Base-by-base conservation (phyloP, 2,113 vertebrate genomes). In the Channa maculata region DNA sequence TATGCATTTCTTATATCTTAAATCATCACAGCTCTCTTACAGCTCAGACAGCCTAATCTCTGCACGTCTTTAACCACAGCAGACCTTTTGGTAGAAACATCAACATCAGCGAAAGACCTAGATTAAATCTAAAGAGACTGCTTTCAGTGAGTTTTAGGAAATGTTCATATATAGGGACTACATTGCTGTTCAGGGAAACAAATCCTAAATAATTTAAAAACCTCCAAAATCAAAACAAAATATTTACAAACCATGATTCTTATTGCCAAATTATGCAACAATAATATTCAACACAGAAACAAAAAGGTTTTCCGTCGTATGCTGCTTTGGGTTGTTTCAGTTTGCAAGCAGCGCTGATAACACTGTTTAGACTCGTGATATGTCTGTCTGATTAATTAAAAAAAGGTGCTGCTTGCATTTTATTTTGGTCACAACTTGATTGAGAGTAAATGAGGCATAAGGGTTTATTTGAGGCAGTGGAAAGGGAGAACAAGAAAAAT, bases 291-390 rank as follows among this genome's bases (percentile, higher is more conserved):
- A 67, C 14, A n/a, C 57, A 70, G 34, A 76, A 34, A 61, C 59
- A 57, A 50, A 68, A 69, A 33, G 5, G 48, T 36, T 76, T 80
- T 65, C 66, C 70, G 54, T 63, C 52, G 62, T 8, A 0, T 43
- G 50, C 37, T 54, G 53, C 64, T 49, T 59, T 57, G 24, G 58
- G 38, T 59, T 1, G 2, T 76, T 82, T 69, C 49, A 60, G 61
- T 71, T 82, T 82, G 69, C 66, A 64, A 50, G 41, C 68, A 58
- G 44, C 24, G 10, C 77, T 82, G 88, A 90, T 91, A 89, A 83
- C 49, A 55, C 38, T 91, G 88, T 91, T 86, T 90, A 84, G 85
- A 82, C 87, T 89, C 79, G 55, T 45, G 81, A 80, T 37, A 45
- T 24, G 59, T 54, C 52, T 15, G 48, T 48, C 48, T 75, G 55